These are phyloP conservation scores for Trypoxylon attenuatum DNA, from an alignment of 2,888 invertebrate genomes.

Conservation along the genomic window DNA sequence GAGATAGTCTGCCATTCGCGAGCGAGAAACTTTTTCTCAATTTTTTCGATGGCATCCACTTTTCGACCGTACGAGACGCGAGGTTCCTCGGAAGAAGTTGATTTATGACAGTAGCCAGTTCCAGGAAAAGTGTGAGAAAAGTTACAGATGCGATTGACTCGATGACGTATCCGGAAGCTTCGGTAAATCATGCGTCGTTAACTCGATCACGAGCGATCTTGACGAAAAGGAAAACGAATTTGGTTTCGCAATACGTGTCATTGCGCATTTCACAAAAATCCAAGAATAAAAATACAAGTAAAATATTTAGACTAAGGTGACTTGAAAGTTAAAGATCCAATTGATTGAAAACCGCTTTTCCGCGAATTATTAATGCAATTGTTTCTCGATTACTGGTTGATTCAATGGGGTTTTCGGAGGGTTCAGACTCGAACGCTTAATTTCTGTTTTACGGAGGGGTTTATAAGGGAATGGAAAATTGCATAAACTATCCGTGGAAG, in stretches of 20 bases:
- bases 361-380: not conserved
- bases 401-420: no score
- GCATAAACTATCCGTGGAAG: no score
- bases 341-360: constrained; percentile 28
- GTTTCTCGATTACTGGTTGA: no score
- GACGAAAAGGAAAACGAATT: constrained; percentile 47
- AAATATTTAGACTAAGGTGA: no score
- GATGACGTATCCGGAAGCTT: constrained; percentile 1
- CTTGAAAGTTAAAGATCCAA: no score
- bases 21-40: constrained; percentile 1
- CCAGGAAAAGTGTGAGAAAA: constrained; percentile 31
- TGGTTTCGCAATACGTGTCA: constrained; percentile 40
- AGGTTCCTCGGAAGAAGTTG: constrained; percentile 9
- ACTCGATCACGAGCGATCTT: constrained; percentile 13
- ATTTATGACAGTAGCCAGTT: constrained; percentile 28
- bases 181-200: constrained; percentile 38
- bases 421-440: no score
- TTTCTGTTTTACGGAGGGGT: no score
- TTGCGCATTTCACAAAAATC: constrained; percentile 16
- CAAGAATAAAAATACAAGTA: no score
- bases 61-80: constrained; percentile 5
- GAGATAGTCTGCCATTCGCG: no score
- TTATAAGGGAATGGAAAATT: no score
- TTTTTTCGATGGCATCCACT: constrained; percentile 10
- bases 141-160: constrained; percentile 17